Evolutionary conservation across 2,113 vertebrate species (phyloP), one percentile per base, ranked within the genome.

Genomic region (Rhynchomys soricoides): DNA sequence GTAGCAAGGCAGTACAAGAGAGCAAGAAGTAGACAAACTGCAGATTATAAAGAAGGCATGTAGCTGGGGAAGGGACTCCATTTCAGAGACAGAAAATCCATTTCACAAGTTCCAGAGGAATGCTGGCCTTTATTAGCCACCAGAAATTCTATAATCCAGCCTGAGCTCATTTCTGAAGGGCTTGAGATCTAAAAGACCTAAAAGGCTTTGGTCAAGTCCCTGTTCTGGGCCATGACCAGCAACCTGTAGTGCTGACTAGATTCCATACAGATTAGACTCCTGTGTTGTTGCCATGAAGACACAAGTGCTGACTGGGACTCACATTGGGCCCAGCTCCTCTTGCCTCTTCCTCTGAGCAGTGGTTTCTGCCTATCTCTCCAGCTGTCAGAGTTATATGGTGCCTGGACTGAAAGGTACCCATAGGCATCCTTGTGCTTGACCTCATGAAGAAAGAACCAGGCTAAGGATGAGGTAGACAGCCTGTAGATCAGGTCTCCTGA

Each of bases 181-280:
- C 55, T 55, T 43, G 55, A 62, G 81, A 29, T 7, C 37, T 55
- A 21, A 81, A 10, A 55, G 78, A n/a, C 10, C 10, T 59, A 15
- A 83, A 13, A 43, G n/a, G 13, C 55, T 68, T 7, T 4, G 16
- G 29, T 10, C 37, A 55, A 73, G 11, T 4, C 11, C 48, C 5
- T 57, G 24, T 59, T 62, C 40, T 73, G 48, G 34, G 9, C 34
- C 22, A 31, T 43, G 37, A 13, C 7, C 0, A 0, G 40, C 24
- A 13, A 50, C 50, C 48, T 1, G 0, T 13, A 57, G 29, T 43
- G 22, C 29, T 50, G n/a, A 50, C 17, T 40, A 13, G 75, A 57
- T 5, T 0, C 21, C 24, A 22, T 1, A 3, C 59, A 40, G 68
- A 55, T 59, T 26, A 1, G 2, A 16, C 7, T 31, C 34, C 37